A percentile compares a stretch with the other conserved stretches of the same genome.
These are phyloP conservation scores for Hypselothyrea guttata DNA, from an alignment of 2,888 invertebrate genomes.

Conservation along the genomic window DNA sequence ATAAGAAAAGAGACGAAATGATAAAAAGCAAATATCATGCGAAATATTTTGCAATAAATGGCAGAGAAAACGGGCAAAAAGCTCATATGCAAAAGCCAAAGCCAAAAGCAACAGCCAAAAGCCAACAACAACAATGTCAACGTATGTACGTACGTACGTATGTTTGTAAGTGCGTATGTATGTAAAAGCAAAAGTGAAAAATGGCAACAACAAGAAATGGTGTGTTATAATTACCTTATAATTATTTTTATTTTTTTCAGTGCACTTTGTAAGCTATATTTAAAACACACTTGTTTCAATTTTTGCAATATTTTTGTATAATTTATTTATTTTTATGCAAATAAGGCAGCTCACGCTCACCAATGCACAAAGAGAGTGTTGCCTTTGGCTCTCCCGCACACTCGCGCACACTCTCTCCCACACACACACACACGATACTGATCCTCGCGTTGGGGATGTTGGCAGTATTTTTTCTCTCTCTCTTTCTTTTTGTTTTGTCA, in stretches of 20 bases:
- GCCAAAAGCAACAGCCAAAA: slow-evolving; percentile 44
- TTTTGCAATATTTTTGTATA: slow-evolving; percentile 12
- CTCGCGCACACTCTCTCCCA: slow-evolving; percentile 9
- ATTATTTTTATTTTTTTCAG: slow-evolving; percentile 49
- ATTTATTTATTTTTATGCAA: slow-evolving; percentile 10
- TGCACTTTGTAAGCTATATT: slow-evolving; percentile 65
- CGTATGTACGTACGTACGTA: slow-evolving; percentile 1
- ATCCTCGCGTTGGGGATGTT: slow-evolving; percentile 78
- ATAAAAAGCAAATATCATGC: slow-evolving; percentile 56
- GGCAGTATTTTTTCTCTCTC: no score
- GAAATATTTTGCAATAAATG: slow-evolving; percentile 47
- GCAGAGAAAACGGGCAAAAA: slow-evolving; percentile 61
- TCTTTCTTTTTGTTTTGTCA: slow-evolving; percentile 26
- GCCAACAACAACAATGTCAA: slow-evolving; percentile 46
- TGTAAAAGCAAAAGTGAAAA: slow-evolving; percentile 48
- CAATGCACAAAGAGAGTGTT: slow-evolving; percentile 15
- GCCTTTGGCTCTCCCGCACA: slow-evolving; percentile 1
- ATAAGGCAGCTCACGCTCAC: slow-evolving; percentile 29
- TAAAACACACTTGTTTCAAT: slow-evolving; percentile 65
- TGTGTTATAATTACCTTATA: slow-evolving; percentile 63
- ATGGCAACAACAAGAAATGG: no score
- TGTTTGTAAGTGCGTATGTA: not conserved
- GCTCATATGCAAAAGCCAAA: slow-evolving; percentile 24
- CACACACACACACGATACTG: slow-evolving; percentile 70
- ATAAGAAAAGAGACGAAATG: slow-evolving; percentile 40